Evolutionary conservation across 2,888 invertebrate species (phyloP), one percentile per base, ranked within the genome.

Genomic region (Hylaea fasciaria): DNA sequence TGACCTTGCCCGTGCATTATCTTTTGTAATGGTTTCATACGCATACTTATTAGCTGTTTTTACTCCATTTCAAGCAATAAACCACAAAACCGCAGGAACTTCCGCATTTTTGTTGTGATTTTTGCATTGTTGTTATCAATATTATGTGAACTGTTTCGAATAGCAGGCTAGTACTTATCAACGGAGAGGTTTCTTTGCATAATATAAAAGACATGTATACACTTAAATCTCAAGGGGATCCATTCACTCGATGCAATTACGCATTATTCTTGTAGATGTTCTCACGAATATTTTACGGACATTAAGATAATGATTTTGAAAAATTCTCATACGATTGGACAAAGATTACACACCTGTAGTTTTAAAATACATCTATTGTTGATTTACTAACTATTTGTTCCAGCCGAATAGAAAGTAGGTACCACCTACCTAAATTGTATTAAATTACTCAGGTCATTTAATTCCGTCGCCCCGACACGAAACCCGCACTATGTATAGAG

Each of bases 91-190:
- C 86, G 57, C 87, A 85, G 69, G 55, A 63, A 76, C 76, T 83
- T 86, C 83, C 83, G 77, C 74, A 79, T 73, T 78, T 83, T 85
- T 80, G 80, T 85, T 83, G 76, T 83, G 86, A 89, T 87, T 87
- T 76, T 68, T 63, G 64, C 67, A 78, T 77, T 78, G 72, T 74
- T 72, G 65, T 52, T 61, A 40, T 61, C 71, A 65, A 68, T 58
- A 62, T 43, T n/a, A n/a, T 12, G 44, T 55, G 51, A 65, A 62
- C 58, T 64, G 62, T 67, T 68, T 66, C 57, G 58, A 65, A 65
- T 66, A 68, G 54, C 51, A 22, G 16, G 32, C 52, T 44, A 39
- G 58, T 56, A 52, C 12, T 58, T 63, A 66, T 67, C 35, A 48
- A 49, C 48, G 17, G 40, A 53, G 50, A 65, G 50, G 59, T 62